Conservation (phyloP, 1,140 invertebrate species). For the Luehdorfia chinensis region DNA sequence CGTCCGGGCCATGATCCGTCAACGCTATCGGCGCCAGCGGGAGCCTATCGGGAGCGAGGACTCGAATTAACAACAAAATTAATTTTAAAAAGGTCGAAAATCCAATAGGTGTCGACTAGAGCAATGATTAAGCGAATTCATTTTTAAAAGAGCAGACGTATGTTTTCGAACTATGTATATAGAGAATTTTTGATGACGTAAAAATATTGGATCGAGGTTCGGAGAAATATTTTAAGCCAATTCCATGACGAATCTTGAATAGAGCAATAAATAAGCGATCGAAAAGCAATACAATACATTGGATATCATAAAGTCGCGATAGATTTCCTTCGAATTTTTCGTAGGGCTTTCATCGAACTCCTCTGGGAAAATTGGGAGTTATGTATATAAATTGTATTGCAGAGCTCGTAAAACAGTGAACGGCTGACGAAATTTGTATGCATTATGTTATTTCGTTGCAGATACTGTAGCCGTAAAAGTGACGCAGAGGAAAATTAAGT, state of each 20-base stretch:
- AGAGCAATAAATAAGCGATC: constrained; percentile 34
- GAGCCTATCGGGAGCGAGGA: too few species aligned
- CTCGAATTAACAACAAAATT: constrained; percentile 55
- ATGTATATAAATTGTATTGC: constrained; percentile 28
- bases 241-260: constrained; percentile 17
- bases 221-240: constrained; percentile 15
- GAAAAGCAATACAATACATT: constrained; percentile 28
- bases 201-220: background rate
- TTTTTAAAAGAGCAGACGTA: background rate
- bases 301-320: constrained; percentile 34
- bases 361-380: constrained; percentile 21
- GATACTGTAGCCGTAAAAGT: constrained; percentile 8
- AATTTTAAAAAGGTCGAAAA: constrained; percentile 28
- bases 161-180: too few species aligned
- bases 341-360: constrained; percentile 19
- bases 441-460: constrained; percentile 17
- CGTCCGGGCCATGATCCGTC: constrained; percentile 57
- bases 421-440: constrained; percentile 20
- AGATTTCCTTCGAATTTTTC: constrained; percentile 29
- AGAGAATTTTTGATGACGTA: background rate
- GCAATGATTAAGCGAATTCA: background rate
- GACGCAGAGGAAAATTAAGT: constrained; percentile 14
- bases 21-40: constrained; percentile 53
- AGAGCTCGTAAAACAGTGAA: constrained; percentile 28
- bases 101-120: constrained; percentile 2